Conservation (phyloP, 2,888 invertebrate species). For the Barypeithes pellucidus region DNA sequence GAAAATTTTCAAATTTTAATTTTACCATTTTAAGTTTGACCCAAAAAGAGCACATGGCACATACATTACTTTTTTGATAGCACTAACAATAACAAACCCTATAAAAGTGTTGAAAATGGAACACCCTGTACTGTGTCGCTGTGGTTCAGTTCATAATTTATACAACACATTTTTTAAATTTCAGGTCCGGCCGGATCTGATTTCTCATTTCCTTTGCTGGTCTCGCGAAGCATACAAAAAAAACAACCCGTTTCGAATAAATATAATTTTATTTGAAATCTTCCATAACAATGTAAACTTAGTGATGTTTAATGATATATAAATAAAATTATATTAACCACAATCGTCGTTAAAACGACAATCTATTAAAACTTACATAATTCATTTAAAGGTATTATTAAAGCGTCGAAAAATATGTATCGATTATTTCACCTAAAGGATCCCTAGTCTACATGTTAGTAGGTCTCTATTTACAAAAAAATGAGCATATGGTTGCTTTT, state of each 20-base stretch:
- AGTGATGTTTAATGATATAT: conserved; percentile 61
- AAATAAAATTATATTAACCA: conserved; percentile 60
- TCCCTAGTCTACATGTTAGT: conserved; percentile 57
- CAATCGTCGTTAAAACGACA: conserved; percentile 31
- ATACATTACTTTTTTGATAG: too few relatives aligned
- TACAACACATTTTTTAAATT: too few relatives aligned
- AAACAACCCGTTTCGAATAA: conserved; percentile 51
- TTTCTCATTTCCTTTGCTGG: too few relatives aligned
- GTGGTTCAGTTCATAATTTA: too few relatives aligned
- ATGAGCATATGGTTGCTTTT: conserved; percentile 55
- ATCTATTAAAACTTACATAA: conserved; percentile 58
- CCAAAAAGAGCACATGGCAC: too few relatives aligned
- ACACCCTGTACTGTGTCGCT: too few relatives aligned
- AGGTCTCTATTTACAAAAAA: conserved; percentile 50
- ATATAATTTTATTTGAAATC: conserved; percentile 56
- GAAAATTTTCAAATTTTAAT: too few relatives aligned
- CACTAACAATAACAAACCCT: too few relatives aligned
- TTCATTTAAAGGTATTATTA: conserved; percentile 57
- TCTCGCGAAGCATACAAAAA: too few relatives aligned
- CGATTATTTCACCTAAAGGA: conserved; percentile 44
- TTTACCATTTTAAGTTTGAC: too few relatives aligned
- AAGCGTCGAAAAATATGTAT: conserved; percentile 61
- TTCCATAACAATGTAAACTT: conserved; percentile 59
- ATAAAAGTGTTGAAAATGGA: too few relatives aligned
- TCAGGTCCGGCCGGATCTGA: too few relatives aligned